Evolutionary conservation across 2,113 vertebrate genomes (phyloP).

Genomic region (Accipiter virgatus): DNA sequence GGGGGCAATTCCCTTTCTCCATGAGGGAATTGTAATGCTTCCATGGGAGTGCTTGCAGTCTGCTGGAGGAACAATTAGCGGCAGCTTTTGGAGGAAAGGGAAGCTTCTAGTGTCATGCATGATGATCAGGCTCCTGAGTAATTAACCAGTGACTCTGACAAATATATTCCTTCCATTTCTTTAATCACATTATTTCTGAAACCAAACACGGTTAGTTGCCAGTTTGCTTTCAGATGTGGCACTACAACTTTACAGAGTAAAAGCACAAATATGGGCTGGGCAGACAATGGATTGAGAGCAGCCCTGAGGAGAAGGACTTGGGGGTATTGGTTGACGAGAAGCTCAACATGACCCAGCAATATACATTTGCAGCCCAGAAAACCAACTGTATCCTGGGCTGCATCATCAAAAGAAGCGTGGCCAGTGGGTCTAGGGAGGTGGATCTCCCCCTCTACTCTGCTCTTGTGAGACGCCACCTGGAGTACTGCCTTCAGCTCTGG

Average conservation of each 20-base stretch:
- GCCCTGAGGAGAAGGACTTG: too few relatives aligned
- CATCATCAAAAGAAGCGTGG: too few relatives aligned
- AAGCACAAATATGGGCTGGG: too few relatives aligned
- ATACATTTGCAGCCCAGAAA: too few relatives aligned
- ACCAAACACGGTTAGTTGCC: neutral
- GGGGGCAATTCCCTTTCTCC: neutral
- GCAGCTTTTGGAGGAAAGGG: neutral
- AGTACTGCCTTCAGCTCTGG: too few relatives aligned
- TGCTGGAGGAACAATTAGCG: neutral
- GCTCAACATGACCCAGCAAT: too few relatives aligned
- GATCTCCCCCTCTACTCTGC: too few relatives aligned
- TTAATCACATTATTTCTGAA: neutral
- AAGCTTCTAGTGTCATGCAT: neutral
- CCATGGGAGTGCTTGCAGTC: neutral
- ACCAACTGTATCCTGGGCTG: too few relatives aligned
- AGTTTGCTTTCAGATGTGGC: neutral
- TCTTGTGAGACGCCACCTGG: too few relatives aligned
- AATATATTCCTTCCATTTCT: neutral
- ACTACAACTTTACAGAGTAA: neutral
- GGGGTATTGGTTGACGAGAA: too few relatives aligned
- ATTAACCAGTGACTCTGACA: neutral
- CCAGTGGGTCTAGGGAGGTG: too few relatives aligned
- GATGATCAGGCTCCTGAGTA: neutral
- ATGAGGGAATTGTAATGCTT: neutral
- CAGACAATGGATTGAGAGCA: too few relatives aligned